Conservation (phyloP, 2,797 vertebrate species). For the Macrochelys suwanniensis region DNA sequence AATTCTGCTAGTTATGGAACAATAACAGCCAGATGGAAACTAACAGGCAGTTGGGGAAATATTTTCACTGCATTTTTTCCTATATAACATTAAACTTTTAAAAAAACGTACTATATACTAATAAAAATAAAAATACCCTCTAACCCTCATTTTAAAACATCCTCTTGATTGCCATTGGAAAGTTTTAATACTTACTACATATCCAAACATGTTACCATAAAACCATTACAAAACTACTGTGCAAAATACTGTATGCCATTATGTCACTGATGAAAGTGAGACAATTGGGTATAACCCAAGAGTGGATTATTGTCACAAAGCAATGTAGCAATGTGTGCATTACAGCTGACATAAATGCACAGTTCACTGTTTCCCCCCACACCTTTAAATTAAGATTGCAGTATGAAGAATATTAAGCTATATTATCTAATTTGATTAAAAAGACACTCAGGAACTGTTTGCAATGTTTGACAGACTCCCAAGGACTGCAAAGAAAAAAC, state of each 20-base stretch:
- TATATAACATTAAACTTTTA: not conserved
- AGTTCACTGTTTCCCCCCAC: conserved; percentile 66
- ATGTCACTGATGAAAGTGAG: conserved; percentile 66
- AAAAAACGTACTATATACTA: not conserved
- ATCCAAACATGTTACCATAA: conserved; percentile 57
- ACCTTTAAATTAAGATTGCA: conserved; percentile 69
- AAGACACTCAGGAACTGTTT: conserved; percentile 60
- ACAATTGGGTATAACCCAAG: conserved; percentile 69
- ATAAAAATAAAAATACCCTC: not conserved
- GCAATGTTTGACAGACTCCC: conserved; percentile 60
- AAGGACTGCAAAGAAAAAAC: conserved; percentile 39
- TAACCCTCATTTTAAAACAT: conserved; percentile 27
- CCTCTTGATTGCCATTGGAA: not conserved
- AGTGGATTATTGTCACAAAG: conserved; percentile 72
- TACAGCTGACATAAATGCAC: conserved; percentile 62
- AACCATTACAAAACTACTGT: conserved; percentile 43
- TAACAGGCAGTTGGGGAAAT: not conserved
- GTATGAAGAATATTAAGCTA: conserved; percentile 44
- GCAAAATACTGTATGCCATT: conserved; percentile 52
- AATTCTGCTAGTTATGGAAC: conserved; percentile 60
- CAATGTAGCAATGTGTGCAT: conserved; percentile 56
- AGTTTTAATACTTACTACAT: conserved; percentile 70
- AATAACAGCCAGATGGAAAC: conserved; percentile 26
- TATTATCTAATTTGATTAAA: conserved; percentile 72
- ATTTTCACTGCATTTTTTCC: not conserved